Evolutionary conservation across 2,888 invertebrate genomes (phyloP).

Genomic region (Stenichneumon culpator): DNA sequence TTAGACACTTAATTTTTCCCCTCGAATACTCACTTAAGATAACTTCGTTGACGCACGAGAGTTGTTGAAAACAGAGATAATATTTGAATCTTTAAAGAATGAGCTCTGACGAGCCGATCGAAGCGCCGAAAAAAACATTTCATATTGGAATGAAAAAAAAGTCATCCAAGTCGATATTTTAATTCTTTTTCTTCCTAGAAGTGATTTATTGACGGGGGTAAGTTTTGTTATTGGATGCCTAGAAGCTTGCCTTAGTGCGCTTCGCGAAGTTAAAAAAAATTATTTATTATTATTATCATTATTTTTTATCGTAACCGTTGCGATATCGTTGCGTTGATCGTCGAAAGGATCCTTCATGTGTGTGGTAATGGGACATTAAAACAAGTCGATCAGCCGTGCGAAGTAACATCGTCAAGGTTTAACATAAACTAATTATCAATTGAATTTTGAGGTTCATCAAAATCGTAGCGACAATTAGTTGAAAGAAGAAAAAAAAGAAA

Average conservation of each 20-base stretch:
- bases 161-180: conserved; percentile 10
- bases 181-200: conserved; percentile 38
- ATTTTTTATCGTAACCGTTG: conserved; percentile 4
- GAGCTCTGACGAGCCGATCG: conserved; percentile 13
- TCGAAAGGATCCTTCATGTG: conserved; percentile 37
- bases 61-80: conserved; percentile 22
- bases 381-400: conserved; percentile 24
- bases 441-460: conserved; percentile 47
- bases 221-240: conserved; percentile 33
- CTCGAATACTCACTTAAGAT: conserved; percentile 7
- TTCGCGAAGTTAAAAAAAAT: conserved; percentile 17
- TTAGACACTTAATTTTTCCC: neutral
- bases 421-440: conserved; percentile 1
- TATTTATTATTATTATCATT: conserved; percentile 9
- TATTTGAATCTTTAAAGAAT: conserved; percentile 8
- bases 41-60: conserved; percentile 21
- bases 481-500: conserved; percentile 14
- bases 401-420: conserved; percentile 30
- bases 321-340: conserved; percentile 21
- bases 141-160: conserved; percentile 13
- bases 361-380: conserved; percentile 36
- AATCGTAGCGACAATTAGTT: conserved; percentile 59
- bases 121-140: conserved; percentile 36
- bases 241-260: conserved; percentile 41
- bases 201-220: conserved; percentile 24